A percentile compares a stretch with the other conserved stretches of the same genome.
Evolutionary conservation across 2,113 vertebrate genomes (phyloP).

Genomic region (Aptenodytes patagonicus): DNA sequence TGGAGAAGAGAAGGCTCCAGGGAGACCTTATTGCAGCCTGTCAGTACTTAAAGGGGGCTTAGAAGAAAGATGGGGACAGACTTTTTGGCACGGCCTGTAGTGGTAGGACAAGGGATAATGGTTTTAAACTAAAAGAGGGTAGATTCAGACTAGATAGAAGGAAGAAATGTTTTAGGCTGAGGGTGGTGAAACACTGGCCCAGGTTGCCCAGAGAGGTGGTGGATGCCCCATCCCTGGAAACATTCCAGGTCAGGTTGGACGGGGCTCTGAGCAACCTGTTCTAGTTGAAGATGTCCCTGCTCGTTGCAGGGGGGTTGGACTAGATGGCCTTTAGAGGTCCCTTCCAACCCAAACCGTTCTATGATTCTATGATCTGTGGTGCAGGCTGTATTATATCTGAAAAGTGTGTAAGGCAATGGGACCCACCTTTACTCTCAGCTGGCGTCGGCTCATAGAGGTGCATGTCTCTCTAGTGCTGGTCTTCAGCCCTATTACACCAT

Average conservation of each 20-base stretch:
- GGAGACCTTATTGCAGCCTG: accelerated
- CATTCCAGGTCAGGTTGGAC: neutral
- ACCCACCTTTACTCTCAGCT: neutral
- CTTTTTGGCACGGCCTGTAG: no score
- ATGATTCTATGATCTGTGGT: neutral
- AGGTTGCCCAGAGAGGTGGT: no score
- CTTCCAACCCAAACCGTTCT: neutral
- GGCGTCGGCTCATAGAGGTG: accelerated
- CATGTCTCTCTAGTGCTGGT: neutral
- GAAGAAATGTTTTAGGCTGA: accelerated
- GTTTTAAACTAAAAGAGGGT: neutral
- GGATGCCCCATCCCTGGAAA: neutral
- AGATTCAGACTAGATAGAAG: neutral
- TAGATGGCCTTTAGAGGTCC: neutral
- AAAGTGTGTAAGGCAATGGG: no score
- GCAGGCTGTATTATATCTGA: neutral
- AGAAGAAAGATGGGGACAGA: no score
- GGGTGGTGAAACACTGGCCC: accelerated
- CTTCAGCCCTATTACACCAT: neutral
- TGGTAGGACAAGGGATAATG: accelerated
- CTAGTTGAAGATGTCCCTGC: neutral
- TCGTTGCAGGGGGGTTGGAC: neutral
- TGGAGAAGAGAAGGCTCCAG: neutral
- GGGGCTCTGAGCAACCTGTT: neutral
- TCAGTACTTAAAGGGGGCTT: accelerated